Evolutionary conservation across 2,113 vertebrate species (phyloP), one percentile per base, ranked within the genome.

Genomic region (Protobothrops flavoviridis): DNA sequence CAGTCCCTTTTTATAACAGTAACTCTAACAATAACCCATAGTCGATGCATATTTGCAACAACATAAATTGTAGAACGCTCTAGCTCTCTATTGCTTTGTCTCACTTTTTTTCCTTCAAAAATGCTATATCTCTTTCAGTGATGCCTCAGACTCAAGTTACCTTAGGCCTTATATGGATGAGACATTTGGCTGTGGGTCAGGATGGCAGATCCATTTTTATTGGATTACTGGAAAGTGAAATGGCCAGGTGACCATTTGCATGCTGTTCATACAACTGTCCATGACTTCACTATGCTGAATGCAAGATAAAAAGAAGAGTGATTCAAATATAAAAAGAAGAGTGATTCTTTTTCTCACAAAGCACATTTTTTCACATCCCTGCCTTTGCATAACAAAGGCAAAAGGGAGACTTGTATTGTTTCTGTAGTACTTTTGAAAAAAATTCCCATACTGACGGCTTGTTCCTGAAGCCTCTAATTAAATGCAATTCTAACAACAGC

Each of bases 401-500:
- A 33, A 53, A 29, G 91, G 92, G 89, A 50, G 53, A 61, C 74
- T 59, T 91, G 52, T n/a, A 93, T 93, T 89, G 11, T 6, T 23
- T 69, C 89, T 91, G 45, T 13, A 93, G 52, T 92, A 39, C 95
- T 95, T 74, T 95, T 89, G 93, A 93, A 93, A 93, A 88, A 88
- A 90, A 69, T 85, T 64, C 86, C 90, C 87, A 52, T 17, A 89
- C 59, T 90, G 48, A 55, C 92, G 94, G 88, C 15, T 90, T 95
- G 93, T 94, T 94, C 59, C 48, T 93, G 85, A 92, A 17, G 59
- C 57, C 57, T 88, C 92, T 91, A 95, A 91, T 97, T 94, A 96
- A 95, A 93, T 95, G 95, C 88, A 91, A 95, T 55, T 94, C 48
- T 94, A 95, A 92, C 89, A 92, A 95, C 88, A 74, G 88, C 94